Evolutionary conservation across 2,797 vertebrate species (phyloP).

Genomic region (Clarias pachynema): DNA sequence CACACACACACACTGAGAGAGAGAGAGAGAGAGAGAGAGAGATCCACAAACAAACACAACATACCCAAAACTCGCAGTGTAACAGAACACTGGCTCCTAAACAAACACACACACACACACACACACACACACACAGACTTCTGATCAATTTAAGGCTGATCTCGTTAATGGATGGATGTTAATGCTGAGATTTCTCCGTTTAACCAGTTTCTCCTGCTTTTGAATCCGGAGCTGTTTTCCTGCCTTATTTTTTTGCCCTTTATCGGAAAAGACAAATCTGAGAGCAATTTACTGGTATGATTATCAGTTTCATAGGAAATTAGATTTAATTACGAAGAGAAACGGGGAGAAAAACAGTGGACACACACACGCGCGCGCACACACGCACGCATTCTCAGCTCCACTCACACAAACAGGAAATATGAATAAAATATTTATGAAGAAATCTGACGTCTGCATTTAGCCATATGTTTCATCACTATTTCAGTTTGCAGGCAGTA

Average conservation of each 20-base stretch:
- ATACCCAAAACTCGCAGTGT: conserved; percentile 1
- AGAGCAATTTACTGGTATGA: conserved; percentile 73
- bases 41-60: conserved; percentile 11
- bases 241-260: conserved; percentile 68
- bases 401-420: conserved; percentile 67
- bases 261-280: conserved; percentile 73
- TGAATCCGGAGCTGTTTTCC: conserved; percentile 31
- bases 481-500: conserved; percentile 75
- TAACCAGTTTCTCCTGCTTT: conserved; percentile 19
- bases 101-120: conserved; percentile 22
- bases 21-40: neutral
- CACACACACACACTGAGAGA: neutral
- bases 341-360: conserved; percentile 28
- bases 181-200: conserved; percentile 42
- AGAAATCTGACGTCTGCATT: conserved; percentile 74
- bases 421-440: conserved; percentile 83
- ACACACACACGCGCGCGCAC: conserved; percentile 11
- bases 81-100: conserved; percentile 19
- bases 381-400: conserved; percentile 52
- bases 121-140: conserved; percentile 24
- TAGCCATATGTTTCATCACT: conserved; percentile 79
- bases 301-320: conserved; percentile 76
- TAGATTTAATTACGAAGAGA: conserved; percentile 68
- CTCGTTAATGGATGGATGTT: conserved; percentile 44
- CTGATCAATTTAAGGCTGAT: conserved; percentile 55